These are phyloP conservation scores for Pseudorectes ferrugineus DNA, from an alignment of 2,113 vertebrate genomes.

Conservation along the genomic window DNA sequence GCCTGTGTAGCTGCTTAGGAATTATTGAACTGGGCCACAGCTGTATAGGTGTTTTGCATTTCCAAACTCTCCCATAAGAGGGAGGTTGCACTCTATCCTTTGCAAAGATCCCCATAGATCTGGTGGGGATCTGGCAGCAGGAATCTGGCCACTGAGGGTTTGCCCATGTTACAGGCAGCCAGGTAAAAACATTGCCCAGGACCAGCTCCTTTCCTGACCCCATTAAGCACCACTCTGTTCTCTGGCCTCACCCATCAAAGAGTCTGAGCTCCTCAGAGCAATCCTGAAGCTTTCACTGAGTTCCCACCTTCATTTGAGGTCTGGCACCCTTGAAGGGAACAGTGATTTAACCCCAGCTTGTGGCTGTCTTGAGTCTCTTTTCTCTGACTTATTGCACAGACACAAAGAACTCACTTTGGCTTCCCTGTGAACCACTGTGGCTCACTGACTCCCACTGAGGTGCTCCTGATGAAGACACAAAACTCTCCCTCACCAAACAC, in stretches of 20 bases:
- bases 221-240: rapidly evolving
- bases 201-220: not conserved
- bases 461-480: not conserved
- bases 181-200: not conserved
- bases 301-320: not conserved
- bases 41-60: not conserved
- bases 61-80: not conserved
- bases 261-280: not conserved
- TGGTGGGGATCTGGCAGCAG: not conserved
- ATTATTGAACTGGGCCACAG: not conserved
- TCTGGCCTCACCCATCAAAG: not conserved
- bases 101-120: not conserved
- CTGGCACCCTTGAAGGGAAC: not conserved
- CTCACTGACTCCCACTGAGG: not conserved
- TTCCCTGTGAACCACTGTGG: not conserved
- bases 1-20: not conserved
- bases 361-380: not conserved
- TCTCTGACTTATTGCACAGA: not conserved
- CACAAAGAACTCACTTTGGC: rapidly evolving
- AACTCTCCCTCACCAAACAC: not conserved
- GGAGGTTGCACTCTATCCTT: not conserved
- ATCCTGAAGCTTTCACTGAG: not conserved
- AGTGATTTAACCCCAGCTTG: not conserved
- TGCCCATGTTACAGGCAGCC: not conserved
- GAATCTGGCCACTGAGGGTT: not conserved